Base-by-base conservation (phyloP, 2,888 invertebrate species). In the Iphiclides podalirius region DNA sequence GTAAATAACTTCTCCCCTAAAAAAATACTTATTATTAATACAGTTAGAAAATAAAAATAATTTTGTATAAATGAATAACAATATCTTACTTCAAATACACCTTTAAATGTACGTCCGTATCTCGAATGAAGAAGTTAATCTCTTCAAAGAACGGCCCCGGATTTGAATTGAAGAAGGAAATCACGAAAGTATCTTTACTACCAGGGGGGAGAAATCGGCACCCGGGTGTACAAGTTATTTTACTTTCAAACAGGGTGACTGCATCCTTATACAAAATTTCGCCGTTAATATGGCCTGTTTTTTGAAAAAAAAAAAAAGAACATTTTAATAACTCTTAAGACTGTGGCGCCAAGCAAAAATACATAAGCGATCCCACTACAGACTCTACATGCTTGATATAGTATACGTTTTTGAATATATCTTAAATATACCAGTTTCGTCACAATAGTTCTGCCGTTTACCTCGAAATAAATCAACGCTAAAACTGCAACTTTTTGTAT, bases 111-210 rank as follows among this genome's bases (percentile, higher is more conserved):
- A 92, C 90, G 45, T 75, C 69, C 0, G 92, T 91, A 59, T 92
- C 92, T n/a, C 86, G 81, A 48, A 93, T 87, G 1, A 65, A 48
- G 66, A 93, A 93, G 53, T 90, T 79, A 1, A 93, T 67, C 67
- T 90, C 90, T 73, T 93, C 93, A 42, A 92, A 80, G 64, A 91
- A 93, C 7, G 90, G 84, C 34, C 93, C 93, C 59, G 90, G 90
- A 16, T 88, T 87, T 6, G 86, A 84, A 43, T 92, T 91, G 15
- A 77, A 79, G 65, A 92, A 93, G 0, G 89, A 79, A 4, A 93
- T 67, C 8, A 87, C 75, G 62, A 93, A 91, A 6, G 85, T 78
- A 33, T 88, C 81, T 52, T 83, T 80, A 28, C 90, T 81, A 2
- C 86, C 89, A 0, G 92, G 90, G 20, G 81, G 64, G 33, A 93